Conservation (phyloP, 2,888 invertebrate species). For the Yponomeuta plumbellus region DNA sequence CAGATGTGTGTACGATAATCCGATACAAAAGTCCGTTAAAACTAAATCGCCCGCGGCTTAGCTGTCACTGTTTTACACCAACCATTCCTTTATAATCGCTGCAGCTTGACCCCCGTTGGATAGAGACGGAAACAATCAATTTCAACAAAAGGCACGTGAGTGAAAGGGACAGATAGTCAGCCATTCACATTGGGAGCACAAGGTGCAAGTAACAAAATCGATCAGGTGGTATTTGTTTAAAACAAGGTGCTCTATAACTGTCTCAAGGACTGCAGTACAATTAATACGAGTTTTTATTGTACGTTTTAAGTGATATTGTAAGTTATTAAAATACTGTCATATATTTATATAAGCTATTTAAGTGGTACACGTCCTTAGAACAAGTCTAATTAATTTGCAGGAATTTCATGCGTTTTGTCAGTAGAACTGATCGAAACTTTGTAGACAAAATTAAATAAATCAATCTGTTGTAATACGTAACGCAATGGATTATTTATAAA, state of each 20-base stretch:
- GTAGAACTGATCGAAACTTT: too few relatives aligned
- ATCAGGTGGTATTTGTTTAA: constrained; percentile 73
- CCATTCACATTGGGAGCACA: constrained; percentile 48
- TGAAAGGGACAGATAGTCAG: constrained; percentile 43
- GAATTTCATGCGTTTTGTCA: too few relatives aligned
- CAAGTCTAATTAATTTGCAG: too few relatives aligned
- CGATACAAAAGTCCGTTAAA: constrained; percentile 25
- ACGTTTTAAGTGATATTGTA: background rate
- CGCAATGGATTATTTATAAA: too few relatives aligned
- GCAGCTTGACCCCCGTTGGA: constrained; percentile 26
- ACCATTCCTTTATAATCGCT: constrained; percentile 27
- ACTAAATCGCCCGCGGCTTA: constrained; percentile 31
- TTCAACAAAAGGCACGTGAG: constrained; percentile 32
- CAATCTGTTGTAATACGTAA: too few relatives aligned
- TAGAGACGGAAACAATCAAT: constrained; percentile 30
- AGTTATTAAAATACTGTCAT: background rate
- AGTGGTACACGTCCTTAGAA: too few relatives aligned
- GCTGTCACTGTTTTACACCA: constrained; percentile 28
- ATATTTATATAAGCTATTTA: background rate
- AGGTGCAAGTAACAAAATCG: constrained; percentile 62
- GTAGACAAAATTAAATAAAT: too few relatives aligned
- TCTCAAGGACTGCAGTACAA: constrained; percentile 48
- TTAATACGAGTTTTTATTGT: constrained; percentile 36
- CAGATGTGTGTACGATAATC: constrained; percentile 21
- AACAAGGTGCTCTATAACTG: constrained; percentile 60